Base-by-base conservation (phyloP, 1,140 invertebrate genomes). In the Ceratina calcarata region DNA sequence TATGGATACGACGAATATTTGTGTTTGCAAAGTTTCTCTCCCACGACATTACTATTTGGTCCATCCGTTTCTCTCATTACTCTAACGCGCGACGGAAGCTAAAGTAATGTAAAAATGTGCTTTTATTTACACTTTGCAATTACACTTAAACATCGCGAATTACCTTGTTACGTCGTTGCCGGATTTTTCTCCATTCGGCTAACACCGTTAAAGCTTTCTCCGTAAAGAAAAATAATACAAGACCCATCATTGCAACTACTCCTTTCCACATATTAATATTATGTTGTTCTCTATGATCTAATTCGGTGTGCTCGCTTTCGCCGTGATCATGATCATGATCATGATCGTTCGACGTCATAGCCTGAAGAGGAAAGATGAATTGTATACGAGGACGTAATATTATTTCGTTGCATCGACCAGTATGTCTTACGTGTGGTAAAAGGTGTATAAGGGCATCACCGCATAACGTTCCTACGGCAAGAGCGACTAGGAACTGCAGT, bases 401-500 rank as follows among this genome's bases (percentile, higher is more conserved):
- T 45, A 45, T 45, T 10, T 45, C 37, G 7, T 7, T 45, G 37
- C 10, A 45, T 92, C 94, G n/a, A 70, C 58, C 73, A 32, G 57
- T 68, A 49, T n/a, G 55, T 93, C 94, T 96, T 83, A 96, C 97
- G 93, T 99, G 98, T 66, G 98, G 98, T 88, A 99, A 94, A 20
- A 99, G 94, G 94, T 99, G 98, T 76, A 99, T 94, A 37, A 99
- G 93, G 2, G 98, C 98, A 94, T 99, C 98, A 7, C 98, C 98
- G 58, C 97, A 96, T 66, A 99, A 93, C 6, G 98, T 98, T 16
- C 97, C 98, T 51, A 99, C 96, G 49, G 98, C 98, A 72, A 99
- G 93, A 0, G 98, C 97, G 6, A 99, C 97, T 73, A 99, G 93
- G 92, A 98, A 98, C 91, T 98, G 98, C 74, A 99, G 93, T 55